Evolutionary conservation across 2,113 vertebrate genomes (phyloP).

Genomic region (Cettia cetti): DNA sequence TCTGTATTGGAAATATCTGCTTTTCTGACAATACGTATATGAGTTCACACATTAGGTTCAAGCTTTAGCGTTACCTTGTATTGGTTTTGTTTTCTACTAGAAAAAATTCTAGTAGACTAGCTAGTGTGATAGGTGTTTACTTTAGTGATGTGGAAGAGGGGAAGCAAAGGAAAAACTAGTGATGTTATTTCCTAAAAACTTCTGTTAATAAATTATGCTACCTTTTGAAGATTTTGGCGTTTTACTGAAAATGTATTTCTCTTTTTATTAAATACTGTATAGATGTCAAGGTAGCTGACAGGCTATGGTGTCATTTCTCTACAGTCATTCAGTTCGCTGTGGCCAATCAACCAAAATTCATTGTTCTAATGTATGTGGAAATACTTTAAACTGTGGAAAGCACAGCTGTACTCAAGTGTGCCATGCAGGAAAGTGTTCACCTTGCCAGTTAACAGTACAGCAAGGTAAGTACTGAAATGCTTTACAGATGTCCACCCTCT

Average conservation of each 20-base stretch:
- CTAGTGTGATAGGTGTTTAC: background rate
- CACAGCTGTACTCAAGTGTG: conserved; percentile 89
- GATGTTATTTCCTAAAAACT: background rate
- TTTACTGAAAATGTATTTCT: background rate
- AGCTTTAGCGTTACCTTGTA: background rate
- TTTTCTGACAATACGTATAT: background rate
- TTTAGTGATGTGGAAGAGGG: background rate
- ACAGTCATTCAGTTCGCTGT: conserved; percentile 94
- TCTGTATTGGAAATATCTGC: background rate
- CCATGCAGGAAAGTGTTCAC: conserved; percentile 85
- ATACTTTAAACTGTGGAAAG: conserved; percentile 85
- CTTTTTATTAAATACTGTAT: background rate
- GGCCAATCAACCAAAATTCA: conserved; percentile 83
- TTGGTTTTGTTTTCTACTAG: background rate
- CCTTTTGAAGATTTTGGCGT: background rate
- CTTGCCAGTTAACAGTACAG: conserved; percentile 83
- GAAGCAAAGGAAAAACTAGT: background rate
- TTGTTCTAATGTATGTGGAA: conserved; percentile 85
- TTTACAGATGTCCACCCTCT: background rate
- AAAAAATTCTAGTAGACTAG: background rate
- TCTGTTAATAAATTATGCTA: background rate
- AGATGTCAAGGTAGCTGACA: background rate
- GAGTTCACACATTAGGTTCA: background rate
- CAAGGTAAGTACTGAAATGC: conserved; percentile 78
- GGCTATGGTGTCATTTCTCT: background rate